Percentiles rank a stretch among this genome's conserved stretches.
Conservation (phyloP, 2,888 invertebrate genomes). For the Caenorhabditis parvicauda region DNA sequence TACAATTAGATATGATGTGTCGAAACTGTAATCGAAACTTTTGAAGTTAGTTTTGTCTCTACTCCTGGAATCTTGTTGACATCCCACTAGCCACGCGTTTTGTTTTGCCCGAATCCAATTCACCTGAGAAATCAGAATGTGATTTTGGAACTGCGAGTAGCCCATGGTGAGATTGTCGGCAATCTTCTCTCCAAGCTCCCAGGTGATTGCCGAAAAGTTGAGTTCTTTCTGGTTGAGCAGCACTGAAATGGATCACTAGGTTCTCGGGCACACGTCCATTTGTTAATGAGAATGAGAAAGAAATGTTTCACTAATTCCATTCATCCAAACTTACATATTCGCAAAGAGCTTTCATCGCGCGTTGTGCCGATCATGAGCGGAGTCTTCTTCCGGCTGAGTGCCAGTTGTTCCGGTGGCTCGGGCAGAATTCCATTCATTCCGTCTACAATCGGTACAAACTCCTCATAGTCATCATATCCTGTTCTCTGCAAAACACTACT, state of each 20-base stretch:
- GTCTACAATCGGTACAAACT: conserved; percentile 62
- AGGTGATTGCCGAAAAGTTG: conserved; percentile 49
- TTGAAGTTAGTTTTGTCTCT: no score
- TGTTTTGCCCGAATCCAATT: neutral
- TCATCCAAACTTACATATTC: conserved; percentile 46
- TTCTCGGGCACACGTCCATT: neutral
- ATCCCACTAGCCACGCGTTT: no score
- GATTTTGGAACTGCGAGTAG: conserved; percentile 58
- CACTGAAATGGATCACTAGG: conserved; percentile 38
- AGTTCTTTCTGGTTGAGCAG: conserved; percentile 58
- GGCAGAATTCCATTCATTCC: conserved; percentile 59
- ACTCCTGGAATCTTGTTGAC: no score
- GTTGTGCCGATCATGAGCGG: conserved; percentile 62
- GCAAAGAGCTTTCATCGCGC: conserved; percentile 58
- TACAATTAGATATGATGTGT: no score
- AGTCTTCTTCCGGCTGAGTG: conserved; percentile 45
- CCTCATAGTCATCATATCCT: conserved; percentile 58
- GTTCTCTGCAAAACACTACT: conserved; percentile 16
- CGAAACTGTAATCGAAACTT: no score
- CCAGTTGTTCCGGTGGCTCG: conserved; percentile 53
- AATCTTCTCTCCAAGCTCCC: conserved; percentile 46
- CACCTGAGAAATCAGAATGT: conserved; percentile 53
- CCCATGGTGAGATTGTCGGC: conserved; percentile 56
- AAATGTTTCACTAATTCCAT: no score
- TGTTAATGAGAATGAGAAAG: neutral